phyloP scores from a whole-genome alignment of 2,888 invertebrate genomes.

The Sinelater perroti region DNA sequence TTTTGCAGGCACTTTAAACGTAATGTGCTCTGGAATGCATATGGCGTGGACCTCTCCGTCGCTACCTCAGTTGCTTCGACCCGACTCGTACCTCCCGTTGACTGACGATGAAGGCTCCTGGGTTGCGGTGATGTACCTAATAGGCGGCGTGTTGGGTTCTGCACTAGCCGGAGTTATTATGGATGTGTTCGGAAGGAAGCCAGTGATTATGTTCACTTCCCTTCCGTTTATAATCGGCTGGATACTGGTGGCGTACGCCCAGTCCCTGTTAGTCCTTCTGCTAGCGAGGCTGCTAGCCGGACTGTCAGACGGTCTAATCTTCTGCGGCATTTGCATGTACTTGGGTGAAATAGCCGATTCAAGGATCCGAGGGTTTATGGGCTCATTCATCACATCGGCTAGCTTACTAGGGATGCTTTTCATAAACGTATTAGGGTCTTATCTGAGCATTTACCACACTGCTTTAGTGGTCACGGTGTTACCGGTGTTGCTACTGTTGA shows the following conservation, averaged over 20 bases:
- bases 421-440: slow-evolving; percentile 69
- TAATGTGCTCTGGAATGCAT: slow-evolving; percentile 57
- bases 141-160: slow-evolving; percentile 71
- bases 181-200: slow-evolving; percentile 72
- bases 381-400: slow-evolving; percentile 68
- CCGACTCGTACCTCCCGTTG: slow-evolving; percentile 61
- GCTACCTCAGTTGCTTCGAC: slow-evolving; percentile 62
- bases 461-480: slow-evolving; percentile 66
- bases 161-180: slow-evolving; percentile 69
- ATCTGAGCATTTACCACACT: slow-evolving; percentile 63
- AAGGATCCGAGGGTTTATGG: slow-evolving; percentile 68
- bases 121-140: slow-evolving; percentile 71
- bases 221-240: slow-evolving; percentile 71
- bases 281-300: slow-evolving; percentile 65
- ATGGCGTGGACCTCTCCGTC: slow-evolving; percentile 71
- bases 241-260: slow-evolving; percentile 69
- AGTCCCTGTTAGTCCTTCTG: slow-evolving; percentile 66
- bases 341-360: slow-evolving; percentile 70
- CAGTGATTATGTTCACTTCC: slow-evolving; percentile 68
- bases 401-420: slow-evolving; percentile 68
- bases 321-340: slow-evolving; percentile 66
- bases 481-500: slow-evolving; percentile 65
- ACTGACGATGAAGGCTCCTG: slow-evolving; percentile 66
- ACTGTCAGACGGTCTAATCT: slow-evolving; percentile 62
- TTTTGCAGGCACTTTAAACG: slow-evolving; percentile 56